Evolutionary conservation across 2,113 vertebrate species (phyloP), one percentile per base, ranked within the genome.

Genomic region (Cairina moschata): DNA sequence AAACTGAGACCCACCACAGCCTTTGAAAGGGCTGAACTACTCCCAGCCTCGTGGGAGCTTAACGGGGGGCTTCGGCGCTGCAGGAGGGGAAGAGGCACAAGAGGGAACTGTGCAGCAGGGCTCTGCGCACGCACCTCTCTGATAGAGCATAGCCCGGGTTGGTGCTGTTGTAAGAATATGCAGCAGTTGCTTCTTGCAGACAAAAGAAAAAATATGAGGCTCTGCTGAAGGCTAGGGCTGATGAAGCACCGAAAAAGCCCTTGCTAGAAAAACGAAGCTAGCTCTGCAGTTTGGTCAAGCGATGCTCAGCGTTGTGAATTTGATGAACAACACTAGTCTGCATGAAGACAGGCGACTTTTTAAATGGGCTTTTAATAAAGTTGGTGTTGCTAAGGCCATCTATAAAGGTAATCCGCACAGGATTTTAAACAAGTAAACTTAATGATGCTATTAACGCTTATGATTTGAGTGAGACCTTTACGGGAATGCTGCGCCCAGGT

Each of bases 361-460:
- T 34, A 96, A 96, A 93, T 90, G 91, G 74, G 54, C n/a, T 91
- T 96, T 97, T 96, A 97, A 96, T 94, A 95, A 93, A 95, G 90
- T 93, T 89, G 40, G 46, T 82, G 95, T 91, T 85, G 88, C 91
- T 77, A 58, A 93, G 65, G 75, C 88, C 93, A 93, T 86, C 85
- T 95, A 79, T 94, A 93, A 93, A 94, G 82, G 78, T 83, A 83
- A 95, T 89, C 92, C 94, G 83, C 94, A 87, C 76, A 83, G 68
- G 52, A 42, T 85, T 95, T 97, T 91, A 95, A 91, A 92, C 78
- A 88, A 86, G 63, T 95, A 75, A 94, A 88, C 86, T 82, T 96
- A 95, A 95, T 89, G 74, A 92, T 79, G 81, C 71, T 55, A 76
- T 93, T 94, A 90, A 79, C 3, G n/a, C 62, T 94, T 91, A 72